Percentiles rank a stretch among this genome's conserved stretches.
phyloP scores from a whole-genome alignment of 2,797 vertebrate genomes.

The Sebastes wilsoni region DNA sequence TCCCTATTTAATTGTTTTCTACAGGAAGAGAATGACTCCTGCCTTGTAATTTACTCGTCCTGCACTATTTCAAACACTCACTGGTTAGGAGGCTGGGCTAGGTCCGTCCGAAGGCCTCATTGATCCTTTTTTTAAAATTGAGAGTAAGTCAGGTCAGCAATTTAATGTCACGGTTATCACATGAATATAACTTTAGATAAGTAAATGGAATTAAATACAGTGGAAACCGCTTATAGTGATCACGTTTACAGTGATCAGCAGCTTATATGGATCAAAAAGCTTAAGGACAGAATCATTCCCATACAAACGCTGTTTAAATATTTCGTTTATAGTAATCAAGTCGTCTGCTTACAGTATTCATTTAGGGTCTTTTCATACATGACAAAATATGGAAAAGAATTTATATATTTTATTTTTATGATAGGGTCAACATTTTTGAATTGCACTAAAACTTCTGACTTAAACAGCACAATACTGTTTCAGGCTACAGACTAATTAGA shows the following conservation, averaged over 20 bases:
- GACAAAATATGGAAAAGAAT: too few relatives aligned
- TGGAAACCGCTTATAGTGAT: too few relatives aligned
- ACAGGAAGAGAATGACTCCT: constrained; percentile 55
- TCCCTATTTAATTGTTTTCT: constrained; percentile 60
- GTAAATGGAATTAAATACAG: not conserved
- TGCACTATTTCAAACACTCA: constrained; percentile 30
- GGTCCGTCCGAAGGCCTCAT: not conserved
- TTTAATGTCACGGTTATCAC: not conserved
- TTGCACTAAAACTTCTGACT: too few relatives aligned
- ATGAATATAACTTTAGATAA: not conserved
- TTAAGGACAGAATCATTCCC: too few relatives aligned
- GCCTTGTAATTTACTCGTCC: constrained; percentile 68
- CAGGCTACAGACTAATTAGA: too few relatives aligned
- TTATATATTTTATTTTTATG: too few relatives aligned
- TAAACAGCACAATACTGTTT: too few relatives aligned
- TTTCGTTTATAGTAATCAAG: fast-evolving
- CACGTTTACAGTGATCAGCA: not conserved
- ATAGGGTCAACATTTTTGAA: too few relatives aligned
- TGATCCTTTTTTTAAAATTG: not conserved
- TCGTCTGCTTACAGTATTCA: too few relatives aligned
- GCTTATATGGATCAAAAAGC: not conserved
- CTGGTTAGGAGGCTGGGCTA: constrained; percentile 6
- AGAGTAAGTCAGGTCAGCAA: not conserved
- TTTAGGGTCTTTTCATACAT: too few relatives aligned
- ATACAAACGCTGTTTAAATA: too few relatives aligned